Conservation (phyloP, 2,113 vertebrate genomes). For the Mesitornis unicolor region DNA sequence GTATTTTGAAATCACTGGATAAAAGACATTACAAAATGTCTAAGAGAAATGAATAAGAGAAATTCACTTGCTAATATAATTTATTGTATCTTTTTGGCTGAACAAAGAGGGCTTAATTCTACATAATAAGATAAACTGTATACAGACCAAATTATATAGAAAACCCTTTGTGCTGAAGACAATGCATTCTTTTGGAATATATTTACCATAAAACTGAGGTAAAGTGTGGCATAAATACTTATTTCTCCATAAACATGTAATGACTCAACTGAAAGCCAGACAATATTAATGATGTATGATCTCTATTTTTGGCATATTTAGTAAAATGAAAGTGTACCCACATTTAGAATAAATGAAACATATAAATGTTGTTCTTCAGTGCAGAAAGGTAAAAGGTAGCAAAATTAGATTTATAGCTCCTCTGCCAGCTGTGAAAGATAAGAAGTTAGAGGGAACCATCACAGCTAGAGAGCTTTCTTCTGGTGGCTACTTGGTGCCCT, state of each 20-base stretch:
- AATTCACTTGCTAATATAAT: not conserved
- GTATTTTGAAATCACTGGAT: not conserved
- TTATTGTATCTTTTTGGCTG: not conserved
- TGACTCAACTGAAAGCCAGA: not conserved
- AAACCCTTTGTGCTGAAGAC: not conserved
- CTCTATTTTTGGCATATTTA: constrained; percentile 5
- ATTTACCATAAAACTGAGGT: not conserved
- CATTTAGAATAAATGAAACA: not conserved
- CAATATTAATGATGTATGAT: not conserved
- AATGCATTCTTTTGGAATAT: not conserved
- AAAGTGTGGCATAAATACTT: not conserved
- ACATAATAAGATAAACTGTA: not conserved
- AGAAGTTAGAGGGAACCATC: not conserved
- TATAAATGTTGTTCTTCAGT: not conserved
- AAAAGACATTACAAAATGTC: not conserved
- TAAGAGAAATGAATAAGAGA: not conserved
- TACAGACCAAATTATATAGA: not conserved
- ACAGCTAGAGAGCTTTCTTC: not conserved
- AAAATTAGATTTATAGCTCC: not conserved
- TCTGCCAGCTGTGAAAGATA: not conserved
- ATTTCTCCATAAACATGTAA: not conserved
- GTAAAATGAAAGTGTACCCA: not conserved
- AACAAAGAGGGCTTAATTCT: not conserved
- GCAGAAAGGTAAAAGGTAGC: not conserved
- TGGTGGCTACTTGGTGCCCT: not conserved